phyloP scores from a whole-genome alignment of 2,113 vertebrate genomes.

The Furnarius figulus region DNA sequence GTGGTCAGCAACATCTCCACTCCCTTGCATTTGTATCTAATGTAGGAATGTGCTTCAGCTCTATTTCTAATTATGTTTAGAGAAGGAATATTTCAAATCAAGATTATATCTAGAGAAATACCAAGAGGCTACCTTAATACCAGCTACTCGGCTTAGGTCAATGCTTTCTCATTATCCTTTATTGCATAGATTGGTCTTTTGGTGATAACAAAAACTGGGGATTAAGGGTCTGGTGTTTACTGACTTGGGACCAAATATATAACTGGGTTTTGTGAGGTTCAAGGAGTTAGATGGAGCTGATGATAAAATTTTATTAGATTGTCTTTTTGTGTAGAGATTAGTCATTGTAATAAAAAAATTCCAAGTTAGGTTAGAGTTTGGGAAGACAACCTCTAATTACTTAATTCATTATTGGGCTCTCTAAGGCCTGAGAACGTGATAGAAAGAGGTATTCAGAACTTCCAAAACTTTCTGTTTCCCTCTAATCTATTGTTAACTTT shows the following conservation, averaged over 20 bases:
- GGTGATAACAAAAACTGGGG: not conserved
- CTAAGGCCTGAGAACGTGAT: not conserved
- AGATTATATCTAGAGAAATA: not conserved
- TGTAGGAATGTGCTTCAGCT: not conserved
- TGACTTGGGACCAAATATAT: not conserved
- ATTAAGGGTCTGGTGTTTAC: not conserved
- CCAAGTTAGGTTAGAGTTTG: not conserved
- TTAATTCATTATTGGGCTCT: not conserved
- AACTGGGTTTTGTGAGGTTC: not conserved
- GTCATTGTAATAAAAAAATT: not conserved
- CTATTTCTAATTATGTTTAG: not conserved
- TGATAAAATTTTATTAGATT: not conserved
- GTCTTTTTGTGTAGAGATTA: not conserved
- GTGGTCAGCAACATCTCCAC: not conserved
- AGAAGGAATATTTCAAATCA: not conserved
- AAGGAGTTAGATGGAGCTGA: not conserved
- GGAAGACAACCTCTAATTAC: not conserved
- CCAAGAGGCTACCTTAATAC: not conserved
- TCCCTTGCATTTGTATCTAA: not conserved
- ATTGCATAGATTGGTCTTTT: not conserved
- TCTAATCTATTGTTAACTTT: not conserved
- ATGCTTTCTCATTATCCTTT: not conserved
- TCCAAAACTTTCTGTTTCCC: not conserved
- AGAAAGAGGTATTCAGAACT: not conserved
- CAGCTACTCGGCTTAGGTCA: accelerated